Conservation (phyloP, 2,888 invertebrate genomes). For the Coleophora flavipennella region DNA sequence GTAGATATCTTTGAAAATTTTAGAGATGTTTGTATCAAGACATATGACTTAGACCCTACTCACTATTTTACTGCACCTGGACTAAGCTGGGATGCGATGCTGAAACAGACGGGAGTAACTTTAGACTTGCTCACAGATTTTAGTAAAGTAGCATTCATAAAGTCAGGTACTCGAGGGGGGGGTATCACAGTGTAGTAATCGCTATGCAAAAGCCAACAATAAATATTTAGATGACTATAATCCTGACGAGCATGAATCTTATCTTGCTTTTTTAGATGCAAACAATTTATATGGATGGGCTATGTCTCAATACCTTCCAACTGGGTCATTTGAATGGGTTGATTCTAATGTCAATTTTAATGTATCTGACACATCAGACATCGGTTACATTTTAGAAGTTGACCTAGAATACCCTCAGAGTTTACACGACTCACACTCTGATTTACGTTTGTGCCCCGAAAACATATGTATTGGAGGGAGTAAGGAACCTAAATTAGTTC, state of each 20-base stretch:
- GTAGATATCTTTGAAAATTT: constrained; percentile 33
- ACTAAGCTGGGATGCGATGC: constrained; percentile 22
- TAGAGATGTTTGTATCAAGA: constrained; percentile 19
- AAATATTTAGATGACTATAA: constrained; percentile 21
- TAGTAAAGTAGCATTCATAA: constrained; percentile 14
- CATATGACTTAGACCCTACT: constrained; percentile 19
- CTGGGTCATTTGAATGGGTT: constrained; percentile 24
- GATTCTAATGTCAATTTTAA: constrained; percentile 11
- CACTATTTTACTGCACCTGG: constrained; percentile 20
- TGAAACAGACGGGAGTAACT: constrained; percentile 14
- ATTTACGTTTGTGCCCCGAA: constrained; percentile 20
- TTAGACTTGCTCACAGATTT: constrained; percentile 16
- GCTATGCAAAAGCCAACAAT: constrained; percentile 29
- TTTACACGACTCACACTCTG: constrained; percentile 22
- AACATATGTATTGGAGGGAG: constrained; percentile 7
- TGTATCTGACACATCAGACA: constrained; percentile 9
- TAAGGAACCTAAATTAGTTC: constrained; percentile 9
- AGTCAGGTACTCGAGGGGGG: constrained; percentile 17
- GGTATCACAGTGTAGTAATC: constrained; percentile 17
- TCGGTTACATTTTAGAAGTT: constrained; percentile 23
- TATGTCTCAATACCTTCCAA: constrained; percentile 27
- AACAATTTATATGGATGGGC: constrained; percentile 36
- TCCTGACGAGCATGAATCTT: constrained; percentile 13
- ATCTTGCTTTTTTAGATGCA: constrained; percentile 27
- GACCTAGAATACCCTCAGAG: constrained; percentile 22